phyloP scores from a whole-genome alignment of 2,113 vertebrate genomes.

The Deroptyus accipitrinus region DNA sequence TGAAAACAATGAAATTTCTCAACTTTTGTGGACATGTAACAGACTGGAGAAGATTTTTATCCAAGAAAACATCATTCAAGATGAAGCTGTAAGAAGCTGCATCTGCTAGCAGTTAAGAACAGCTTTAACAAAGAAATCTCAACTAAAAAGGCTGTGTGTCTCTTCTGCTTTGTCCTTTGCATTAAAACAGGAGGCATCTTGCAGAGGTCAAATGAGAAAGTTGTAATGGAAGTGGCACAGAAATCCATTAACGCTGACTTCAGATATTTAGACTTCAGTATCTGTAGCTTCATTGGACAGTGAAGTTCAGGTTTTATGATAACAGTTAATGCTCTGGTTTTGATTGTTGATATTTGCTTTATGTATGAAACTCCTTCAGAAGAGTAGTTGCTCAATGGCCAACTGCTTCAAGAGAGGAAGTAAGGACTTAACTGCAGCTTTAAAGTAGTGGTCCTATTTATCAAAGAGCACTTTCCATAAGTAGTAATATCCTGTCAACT shows the following conservation, averaged over 20 bases:
- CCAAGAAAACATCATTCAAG: neutral
- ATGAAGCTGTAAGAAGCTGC: neutral
- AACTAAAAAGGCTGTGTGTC: neutral
- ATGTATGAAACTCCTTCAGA: neutral
- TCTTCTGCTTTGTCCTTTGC: neutral
- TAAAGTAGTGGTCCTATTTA: neutral
- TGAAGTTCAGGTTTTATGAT: neutral
- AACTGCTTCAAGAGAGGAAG: neutral
- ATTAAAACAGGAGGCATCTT: neutral
- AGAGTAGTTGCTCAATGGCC: neutral
- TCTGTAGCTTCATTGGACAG: neutral
- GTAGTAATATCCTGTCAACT: neutral
- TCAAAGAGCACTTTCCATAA: neutral
- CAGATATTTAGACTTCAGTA: neutral
- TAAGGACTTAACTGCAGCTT: neutral
- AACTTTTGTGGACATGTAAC: neutral
- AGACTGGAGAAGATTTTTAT: conserved; percentile 13
- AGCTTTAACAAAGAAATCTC: neutral
- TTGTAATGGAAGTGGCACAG: neutral
- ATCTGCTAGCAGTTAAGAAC: neutral
- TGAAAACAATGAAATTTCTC: conserved; percentile 43
- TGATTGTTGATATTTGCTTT: conserved; percentile 13
- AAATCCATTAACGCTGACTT: neutral
- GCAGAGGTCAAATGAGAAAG: neutral
- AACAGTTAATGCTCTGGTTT: neutral